Evolutionary conservation across 2,797 vertebrate genomes (phyloP).

Genomic region (Tokudaia tokunoshimensis): DNA sequence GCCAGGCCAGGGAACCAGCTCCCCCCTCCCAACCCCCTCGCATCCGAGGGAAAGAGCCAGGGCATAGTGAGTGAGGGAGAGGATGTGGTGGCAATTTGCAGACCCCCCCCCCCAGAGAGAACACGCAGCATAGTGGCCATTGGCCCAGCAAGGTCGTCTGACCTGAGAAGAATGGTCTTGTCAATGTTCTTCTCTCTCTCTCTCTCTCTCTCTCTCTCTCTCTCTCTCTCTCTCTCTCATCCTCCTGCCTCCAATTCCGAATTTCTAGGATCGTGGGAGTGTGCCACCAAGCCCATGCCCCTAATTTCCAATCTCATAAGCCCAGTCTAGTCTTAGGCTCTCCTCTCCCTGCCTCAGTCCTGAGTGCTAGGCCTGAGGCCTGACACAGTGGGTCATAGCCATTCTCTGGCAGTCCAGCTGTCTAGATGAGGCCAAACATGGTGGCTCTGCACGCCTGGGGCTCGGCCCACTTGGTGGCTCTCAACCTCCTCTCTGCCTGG

Average conservation of each 20-base stretch:
- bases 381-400: not conserved
- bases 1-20: not conserved
- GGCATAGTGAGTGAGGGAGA: too few species aligned
- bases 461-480: not conserved
- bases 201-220: too few species aligned
- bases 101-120: not conserved
- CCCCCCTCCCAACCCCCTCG: not conserved
- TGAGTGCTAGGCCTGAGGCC: not conserved
- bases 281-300: not conserved
- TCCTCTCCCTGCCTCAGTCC: too few species aligned
- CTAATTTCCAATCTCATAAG: not conserved
- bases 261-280: not conserved
- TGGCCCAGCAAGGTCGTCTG: too few species aligned
- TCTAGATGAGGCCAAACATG: not conserved
- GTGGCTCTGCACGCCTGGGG: not conserved
- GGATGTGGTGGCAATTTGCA: rapidly evolving
- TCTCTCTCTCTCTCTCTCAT: not conserved
- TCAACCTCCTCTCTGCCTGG: not conserved
- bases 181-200: too few species aligned
- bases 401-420: not conserved
- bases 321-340: not conserved
- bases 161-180: not conserved
- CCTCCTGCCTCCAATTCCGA: not conserved
- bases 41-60: not conserved
- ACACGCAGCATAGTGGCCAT: not conserved